A percentile compares a stretch with the other conserved stretches of the same genome.
These are phyloP conservation scores for Jordanella pulchra DNA, from an alignment of 2,797 vertebrate genomes.

Conservation along the genomic window DNA sequence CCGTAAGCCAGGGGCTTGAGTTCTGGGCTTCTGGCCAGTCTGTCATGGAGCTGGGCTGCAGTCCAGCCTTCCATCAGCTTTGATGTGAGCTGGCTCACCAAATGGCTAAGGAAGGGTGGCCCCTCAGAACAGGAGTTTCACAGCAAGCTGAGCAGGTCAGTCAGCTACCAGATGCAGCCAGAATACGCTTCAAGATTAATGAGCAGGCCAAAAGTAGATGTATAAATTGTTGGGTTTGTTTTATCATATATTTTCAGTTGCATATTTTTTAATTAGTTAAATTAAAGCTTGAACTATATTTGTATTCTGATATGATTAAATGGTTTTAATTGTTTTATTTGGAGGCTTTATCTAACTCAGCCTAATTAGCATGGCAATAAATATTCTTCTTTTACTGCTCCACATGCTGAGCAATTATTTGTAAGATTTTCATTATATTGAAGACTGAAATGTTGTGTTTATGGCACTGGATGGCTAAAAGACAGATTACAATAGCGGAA, in stretches of 20 bases:
- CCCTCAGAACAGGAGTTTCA: constrained; percentile 86
- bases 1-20: constrained; percentile 88
- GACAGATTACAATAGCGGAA: constrained; percentile 64
- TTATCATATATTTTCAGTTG: constrained; percentile 85
- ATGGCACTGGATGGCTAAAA: constrained; percentile 46
- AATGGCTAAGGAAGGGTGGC: constrained; percentile 90
- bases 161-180: constrained; percentile 79
- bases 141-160: constrained; percentile 82
- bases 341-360: constrained; percentile 84
- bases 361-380: constrained; percentile 91
- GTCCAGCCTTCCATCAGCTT: constrained; percentile 92
- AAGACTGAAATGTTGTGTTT: constrained; percentile 61
- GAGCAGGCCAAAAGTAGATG: constrained; percentile 16
- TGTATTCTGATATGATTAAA: constrained; percentile 87
- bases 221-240: constrained; percentile 68
- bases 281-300: constrained; percentile 85
- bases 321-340: constrained; percentile 90
- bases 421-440: constrained; percentile 67
- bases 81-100: constrained; percentile 92
- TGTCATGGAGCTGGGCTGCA: constrained; percentile 89
- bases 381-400: constrained; percentile 85
- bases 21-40: constrained; percentile 89
- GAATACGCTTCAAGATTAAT: constrained; percentile 28
- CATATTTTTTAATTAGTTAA: constrained; percentile 84
- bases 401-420: constrained; percentile 79